These are phyloP conservation scores for Astur gentilis DNA, from an alignment of 2,113 vertebrate species.

Conservation along the genomic window DNA sequence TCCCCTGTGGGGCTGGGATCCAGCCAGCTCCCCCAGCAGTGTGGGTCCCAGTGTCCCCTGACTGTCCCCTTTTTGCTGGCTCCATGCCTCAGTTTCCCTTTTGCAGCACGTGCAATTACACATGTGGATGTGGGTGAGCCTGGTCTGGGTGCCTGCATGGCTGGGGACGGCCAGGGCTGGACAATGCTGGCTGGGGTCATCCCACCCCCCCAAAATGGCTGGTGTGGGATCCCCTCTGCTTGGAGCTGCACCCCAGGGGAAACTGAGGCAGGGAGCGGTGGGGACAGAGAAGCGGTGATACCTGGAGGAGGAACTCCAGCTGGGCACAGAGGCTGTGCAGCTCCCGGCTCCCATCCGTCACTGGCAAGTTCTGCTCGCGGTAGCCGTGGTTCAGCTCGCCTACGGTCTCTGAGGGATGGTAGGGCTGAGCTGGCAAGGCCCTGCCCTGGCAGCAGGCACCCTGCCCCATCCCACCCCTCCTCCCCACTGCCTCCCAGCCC, in stretches of 20 bases:
- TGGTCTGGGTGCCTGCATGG: accelerated
- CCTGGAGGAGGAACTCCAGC: constrained; percentile 77
- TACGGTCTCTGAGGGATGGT: constrained; percentile 31
- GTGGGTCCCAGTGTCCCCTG: accelerated
- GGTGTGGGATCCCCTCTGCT: not conserved
- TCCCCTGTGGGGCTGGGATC: not conserved
- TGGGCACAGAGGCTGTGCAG: constrained; percentile 74
- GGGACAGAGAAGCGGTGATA: not conserved
- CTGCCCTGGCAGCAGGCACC: not conserved
- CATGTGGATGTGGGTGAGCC: not conserved
- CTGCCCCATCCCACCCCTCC: not conserved
- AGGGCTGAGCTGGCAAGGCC: not conserved
- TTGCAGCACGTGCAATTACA: not conserved
- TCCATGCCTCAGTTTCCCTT: not conserved
- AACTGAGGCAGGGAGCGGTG: not conserved
- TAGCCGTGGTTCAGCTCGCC: constrained; percentile 45
- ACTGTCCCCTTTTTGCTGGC: not conserved
- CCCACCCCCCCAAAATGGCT: accelerated
- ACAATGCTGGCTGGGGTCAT: accelerated
- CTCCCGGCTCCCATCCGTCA: constrained; percentile 69
- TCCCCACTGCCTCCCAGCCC: not conserved
- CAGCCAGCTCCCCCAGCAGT: not conserved
- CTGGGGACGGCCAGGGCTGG: not conserved
- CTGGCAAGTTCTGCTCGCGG: not conserved
- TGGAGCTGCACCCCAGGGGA: not conserved